A percentile compares a stretch with the other conserved stretches of the same genome.
Conservation (phyloP, 2,113 vertebrate genomes). For the Pluvialis apricaria region DNA sequence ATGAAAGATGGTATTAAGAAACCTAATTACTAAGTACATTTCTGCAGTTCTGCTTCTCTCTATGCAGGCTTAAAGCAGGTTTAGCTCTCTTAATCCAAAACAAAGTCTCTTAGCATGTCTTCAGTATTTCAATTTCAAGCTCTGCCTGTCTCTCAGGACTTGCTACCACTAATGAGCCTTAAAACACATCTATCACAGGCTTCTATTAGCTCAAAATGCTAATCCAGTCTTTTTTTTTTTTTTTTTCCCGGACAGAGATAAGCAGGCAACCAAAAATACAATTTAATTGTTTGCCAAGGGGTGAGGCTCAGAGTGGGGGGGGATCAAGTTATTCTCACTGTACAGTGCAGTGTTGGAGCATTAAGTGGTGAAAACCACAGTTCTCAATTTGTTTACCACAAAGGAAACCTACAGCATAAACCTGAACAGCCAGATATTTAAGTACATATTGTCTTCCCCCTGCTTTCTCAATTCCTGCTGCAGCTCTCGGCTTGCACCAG, state of each 20-base stretch:
- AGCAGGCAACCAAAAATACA: not conserved
- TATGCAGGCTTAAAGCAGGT: constrained; percentile 26
- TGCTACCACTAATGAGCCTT: constrained; percentile 27
- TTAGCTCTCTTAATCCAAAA: constrained; percentile 61
- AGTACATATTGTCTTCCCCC: not conserved
- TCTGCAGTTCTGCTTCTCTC: not conserved
- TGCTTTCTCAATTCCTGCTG: not conserved
- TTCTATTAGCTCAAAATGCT: constrained; percentile 1
- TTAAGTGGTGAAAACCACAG: not conserved
- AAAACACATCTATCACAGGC: not conserved
- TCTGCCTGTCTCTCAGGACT: constrained; percentile 42
- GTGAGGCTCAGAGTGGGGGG: not conserved
- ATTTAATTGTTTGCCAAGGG: not conserved
- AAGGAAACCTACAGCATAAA: not conserved
- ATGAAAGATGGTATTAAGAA: constrained; percentile 15
- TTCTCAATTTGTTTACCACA: not conserved
- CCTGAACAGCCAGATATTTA: not conserved
- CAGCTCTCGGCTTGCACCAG: not conserved
- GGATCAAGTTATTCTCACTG: not conserved
- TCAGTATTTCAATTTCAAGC: constrained; percentile 33
- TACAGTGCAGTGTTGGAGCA: not conserved
- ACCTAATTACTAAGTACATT: not conserved
- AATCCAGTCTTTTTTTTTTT: not conserved
- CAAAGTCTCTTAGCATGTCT: constrained; percentile 34
- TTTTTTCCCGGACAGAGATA: not conserved